Conservation (phyloP, 2,113 vertebrate genomes). For the Gavialis gangeticus region DNA sequence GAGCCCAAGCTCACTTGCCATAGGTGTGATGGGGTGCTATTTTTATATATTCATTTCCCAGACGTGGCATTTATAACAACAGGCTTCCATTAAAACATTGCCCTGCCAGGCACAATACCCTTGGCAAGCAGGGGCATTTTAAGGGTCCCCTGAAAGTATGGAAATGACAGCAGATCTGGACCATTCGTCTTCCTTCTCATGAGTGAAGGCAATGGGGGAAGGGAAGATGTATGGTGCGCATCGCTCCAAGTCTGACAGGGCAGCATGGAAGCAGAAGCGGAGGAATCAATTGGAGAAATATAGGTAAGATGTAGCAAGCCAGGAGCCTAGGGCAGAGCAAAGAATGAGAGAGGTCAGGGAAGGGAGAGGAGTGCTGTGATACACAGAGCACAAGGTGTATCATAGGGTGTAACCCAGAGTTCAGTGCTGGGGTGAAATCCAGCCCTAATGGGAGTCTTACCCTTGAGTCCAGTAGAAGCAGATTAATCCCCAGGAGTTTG, state of each 20-base stretch:
- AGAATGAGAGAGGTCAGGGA: not conserved
- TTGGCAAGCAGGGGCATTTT: no score
- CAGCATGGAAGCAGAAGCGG: not conserved
- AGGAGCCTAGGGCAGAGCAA: not conserved
- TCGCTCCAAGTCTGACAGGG: not conserved
- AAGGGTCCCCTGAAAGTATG: fast-evolving
- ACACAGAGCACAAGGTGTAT: not conserved
- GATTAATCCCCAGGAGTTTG: not conserved
- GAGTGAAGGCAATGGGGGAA: fast-evolving
- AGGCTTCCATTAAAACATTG: no score
- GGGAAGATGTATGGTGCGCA: fast-evolving
- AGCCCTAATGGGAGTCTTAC: fast-evolving
- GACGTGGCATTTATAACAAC: no score
- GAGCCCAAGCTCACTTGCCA: no score
- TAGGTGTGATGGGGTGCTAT: no score
- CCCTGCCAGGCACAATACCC: no score
- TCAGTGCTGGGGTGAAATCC: not conserved
- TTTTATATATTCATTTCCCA: no score
- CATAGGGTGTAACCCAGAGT: fast-evolving
- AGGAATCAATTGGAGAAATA: not conserved
- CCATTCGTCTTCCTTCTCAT: fast-evolving
- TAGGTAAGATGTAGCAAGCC: fast-evolving
- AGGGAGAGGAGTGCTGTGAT: not conserved
- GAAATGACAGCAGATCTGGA: not conserved
- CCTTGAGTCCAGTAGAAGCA: fast-evolving